Base-by-base conservation (phyloP, 1,140 invertebrate species). In the Glossosoma conforme region DNA sequence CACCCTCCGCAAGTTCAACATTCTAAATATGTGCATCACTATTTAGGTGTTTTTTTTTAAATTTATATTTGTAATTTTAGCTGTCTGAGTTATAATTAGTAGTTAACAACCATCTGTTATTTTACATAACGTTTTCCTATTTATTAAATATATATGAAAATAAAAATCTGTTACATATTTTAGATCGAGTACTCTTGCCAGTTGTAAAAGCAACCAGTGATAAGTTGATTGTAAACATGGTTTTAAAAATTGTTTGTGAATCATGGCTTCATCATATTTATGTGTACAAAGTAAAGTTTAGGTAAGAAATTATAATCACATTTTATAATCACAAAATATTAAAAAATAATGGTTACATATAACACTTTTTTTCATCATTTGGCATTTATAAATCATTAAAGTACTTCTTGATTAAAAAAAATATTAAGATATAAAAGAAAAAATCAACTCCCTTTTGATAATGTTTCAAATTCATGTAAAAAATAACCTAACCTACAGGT, bases 221-320 rank as follows among this genome's bases (percentile, higher is more conserved):
- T 61, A 76, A 81, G 33, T 68, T 78, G 13, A 84, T 85, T 6
- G 78, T 83, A 1, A 87, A 87, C 59, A 84, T 89, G 74, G 78
- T 89, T 22, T 65, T 91, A 2, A 79, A 81, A 62, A 82, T 90
- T 25, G 85, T 89, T 71, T 89, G 87, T 61, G 87, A 90, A 63
- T 83, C 86, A 1, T 90, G 87, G 87, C 67, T 91, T 21, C 85
- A 91, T 65, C 86, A 89, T 47, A 90, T 91, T 49, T 89, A 87
- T 63, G 76, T 81, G 22, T 81, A 86, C 54, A 82, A 83, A 65
- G 84, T 90, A 28, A 87, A 86, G 68, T 91, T 91, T 62, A 84
- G 80, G 76, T 84, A 75, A 68, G 62, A 36, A 45, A 35, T 35
- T 8, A 28, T 28, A 28, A 28, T 28, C 6, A n/a, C n/a, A n/a